Conservation (phyloP, 2,113 vertebrate genomes). For the Nasalis larvatus region DNA sequence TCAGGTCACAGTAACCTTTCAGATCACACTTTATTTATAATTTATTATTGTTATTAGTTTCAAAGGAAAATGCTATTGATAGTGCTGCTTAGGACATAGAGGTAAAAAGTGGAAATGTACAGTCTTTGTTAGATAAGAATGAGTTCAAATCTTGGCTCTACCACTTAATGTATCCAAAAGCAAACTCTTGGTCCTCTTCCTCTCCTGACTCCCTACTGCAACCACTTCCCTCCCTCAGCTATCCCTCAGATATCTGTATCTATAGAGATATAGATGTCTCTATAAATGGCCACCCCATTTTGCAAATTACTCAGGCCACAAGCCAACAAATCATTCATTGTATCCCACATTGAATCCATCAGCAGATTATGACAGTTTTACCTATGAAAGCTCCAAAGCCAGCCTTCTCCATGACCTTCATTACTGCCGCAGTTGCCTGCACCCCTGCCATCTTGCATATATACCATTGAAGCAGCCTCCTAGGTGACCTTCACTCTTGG, state of each 20-base stretch:
- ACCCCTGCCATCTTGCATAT: neutral
- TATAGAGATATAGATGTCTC: neutral
- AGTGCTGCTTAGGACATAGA: neutral
- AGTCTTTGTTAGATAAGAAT: neutral
- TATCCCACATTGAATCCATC: too few species aligned
- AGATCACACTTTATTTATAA: neutral
- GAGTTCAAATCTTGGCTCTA: neutral
- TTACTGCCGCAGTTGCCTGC: too few species aligned
- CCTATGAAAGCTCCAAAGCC: neutral
- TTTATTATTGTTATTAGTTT: neutral
- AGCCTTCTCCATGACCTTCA: neutral
- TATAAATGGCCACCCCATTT: neutral
- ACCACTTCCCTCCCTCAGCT: neutral
- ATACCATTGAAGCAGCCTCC: neutral
- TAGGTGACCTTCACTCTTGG: neutral
- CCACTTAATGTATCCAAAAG: neutral
- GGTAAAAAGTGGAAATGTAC: neutral
- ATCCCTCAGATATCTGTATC: neutral
- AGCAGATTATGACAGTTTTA: neutral
- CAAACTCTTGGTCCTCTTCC: too few species aligned
- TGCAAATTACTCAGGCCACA: neutral
- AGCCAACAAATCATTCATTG: neutral
- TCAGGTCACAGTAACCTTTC: neutral
- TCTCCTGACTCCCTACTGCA: neutral
- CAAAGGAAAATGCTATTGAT: neutral